phyloP scores from a whole-genome alignment of 2,113 vertebrate species.

The Mastomys natalensis region DNA sequence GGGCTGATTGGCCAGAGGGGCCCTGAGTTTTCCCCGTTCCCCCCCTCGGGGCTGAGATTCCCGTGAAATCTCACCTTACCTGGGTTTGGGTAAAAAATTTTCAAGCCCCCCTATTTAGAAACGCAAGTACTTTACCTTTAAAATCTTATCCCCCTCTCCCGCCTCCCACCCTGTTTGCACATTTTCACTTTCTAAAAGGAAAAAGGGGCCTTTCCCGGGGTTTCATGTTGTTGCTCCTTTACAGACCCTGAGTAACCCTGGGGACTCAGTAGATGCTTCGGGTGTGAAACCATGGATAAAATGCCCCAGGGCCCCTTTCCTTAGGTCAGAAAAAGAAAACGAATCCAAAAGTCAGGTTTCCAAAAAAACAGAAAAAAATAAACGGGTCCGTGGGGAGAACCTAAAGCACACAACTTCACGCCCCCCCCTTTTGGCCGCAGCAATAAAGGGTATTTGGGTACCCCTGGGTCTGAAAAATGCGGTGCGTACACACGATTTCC shows the following conservation, averaged over 20 bases:
- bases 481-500: background rate
- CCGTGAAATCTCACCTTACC: background rate
- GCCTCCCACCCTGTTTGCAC: background rate
- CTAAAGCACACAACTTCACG: slow-evolving; percentile 90
- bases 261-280: background rate
- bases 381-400: slow-evolving; percentile 90
- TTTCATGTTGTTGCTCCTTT: background rate
- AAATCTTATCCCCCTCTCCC: background rate
- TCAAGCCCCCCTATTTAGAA: background rate
- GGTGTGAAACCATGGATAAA: background rate
- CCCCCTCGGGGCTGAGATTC: background rate
- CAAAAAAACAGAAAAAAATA: slow-evolving; percentile 89
- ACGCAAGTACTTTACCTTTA: background rate
- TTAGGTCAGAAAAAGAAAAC: slow-evolving; percentile 82
- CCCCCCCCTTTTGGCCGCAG: slow-evolving; percentile 92
- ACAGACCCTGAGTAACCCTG: background rate
- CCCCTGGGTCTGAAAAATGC: no score
- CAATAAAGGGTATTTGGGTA: slow-evolving; percentile 92
- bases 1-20: background rate
- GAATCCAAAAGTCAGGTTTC: slow-evolving; percentile 63
- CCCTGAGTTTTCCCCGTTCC: background rate
- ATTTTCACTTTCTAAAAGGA: background rate
- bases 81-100: background rate
- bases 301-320: background rate
- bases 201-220: background rate